Evolutionary conservation across 2,797 vertebrate species (phyloP).

Genomic region (Acrossocheilus wenchowensis): DNA sequence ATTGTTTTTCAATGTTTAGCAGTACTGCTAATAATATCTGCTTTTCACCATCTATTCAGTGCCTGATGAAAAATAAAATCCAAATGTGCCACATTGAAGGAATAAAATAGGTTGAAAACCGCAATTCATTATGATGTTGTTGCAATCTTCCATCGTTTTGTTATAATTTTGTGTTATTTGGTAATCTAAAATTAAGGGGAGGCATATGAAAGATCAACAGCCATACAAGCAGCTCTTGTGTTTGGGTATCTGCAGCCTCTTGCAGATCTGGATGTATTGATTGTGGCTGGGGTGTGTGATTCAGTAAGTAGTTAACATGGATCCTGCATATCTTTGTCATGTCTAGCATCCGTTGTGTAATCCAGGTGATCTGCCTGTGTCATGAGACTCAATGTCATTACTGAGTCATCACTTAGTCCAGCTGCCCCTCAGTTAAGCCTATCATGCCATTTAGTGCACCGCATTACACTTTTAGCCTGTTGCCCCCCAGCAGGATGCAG

Average conservation of each 20-base stretch:
- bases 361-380: conserved; percentile 68
- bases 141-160: neutral
- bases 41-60: neutral
- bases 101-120: neutral
- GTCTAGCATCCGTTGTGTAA: conserved; percentile 45
- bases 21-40: neutral
- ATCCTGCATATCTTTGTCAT: conserved; percentile 10
- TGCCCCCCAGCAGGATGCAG: neutral
- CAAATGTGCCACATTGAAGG: neutral
- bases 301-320: neutral
- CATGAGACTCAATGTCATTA: conserved; percentile 56
- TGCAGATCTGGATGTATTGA: neutral
- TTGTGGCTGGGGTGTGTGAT: neutral
- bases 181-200: neutral
- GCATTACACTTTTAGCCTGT: neutral
- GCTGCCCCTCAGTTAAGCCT: conserved; percentile 58
- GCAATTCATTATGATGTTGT: neutral
- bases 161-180: neutral
- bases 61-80: neutral
- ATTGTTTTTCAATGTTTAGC: neutral
- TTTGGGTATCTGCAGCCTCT: too few relatives aligned
- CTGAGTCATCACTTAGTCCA: conserved; percentile 50
- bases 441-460: conserved; percentile 37
- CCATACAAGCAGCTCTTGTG: neutral
- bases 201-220: neutral